Conservation (phyloP, 2,113 vertebrate genomes). For the Stegastes partitus region DNA sequence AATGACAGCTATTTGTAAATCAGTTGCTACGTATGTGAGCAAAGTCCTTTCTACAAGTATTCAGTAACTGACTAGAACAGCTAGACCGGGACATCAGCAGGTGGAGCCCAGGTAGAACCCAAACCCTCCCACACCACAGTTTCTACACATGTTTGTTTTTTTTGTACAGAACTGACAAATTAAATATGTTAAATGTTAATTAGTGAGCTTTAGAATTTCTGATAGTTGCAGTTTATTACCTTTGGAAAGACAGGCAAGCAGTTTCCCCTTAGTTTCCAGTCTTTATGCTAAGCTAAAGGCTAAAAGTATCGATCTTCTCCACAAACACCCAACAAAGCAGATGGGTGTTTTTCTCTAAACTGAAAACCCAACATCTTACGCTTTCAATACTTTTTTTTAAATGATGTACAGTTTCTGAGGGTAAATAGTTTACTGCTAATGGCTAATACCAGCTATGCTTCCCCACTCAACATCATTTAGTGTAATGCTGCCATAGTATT, state of each 20-base stretch:
- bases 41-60: neutral
- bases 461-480: too few species aligned
- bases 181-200: neutral
- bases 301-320: too few species aligned
- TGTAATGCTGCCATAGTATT: too few species aligned
- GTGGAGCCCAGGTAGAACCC: too few species aligned
- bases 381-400: too few species aligned
- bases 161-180: neutral
- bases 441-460: neutral
- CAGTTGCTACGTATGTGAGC: neutral
- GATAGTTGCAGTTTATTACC: neutral
- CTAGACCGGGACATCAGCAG: too few species aligned
- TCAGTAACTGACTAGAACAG: too few species aligned
- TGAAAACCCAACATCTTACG: neutral
- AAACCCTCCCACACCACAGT: too few species aligned
- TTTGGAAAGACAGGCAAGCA: neutral
- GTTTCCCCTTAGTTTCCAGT: neutral
- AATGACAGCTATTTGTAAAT: neutral
- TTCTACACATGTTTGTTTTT: neutral
- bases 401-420: too few species aligned
- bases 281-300: neutral
- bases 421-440: constrained; percentile 4
- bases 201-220: neutral
- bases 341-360: neutral
- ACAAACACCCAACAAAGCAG: neutral